These are phyloP conservation scores for Lasioglossum marginatum DNA, from an alignment of 2,888 invertebrate species.

Conservation along the genomic window DNA sequence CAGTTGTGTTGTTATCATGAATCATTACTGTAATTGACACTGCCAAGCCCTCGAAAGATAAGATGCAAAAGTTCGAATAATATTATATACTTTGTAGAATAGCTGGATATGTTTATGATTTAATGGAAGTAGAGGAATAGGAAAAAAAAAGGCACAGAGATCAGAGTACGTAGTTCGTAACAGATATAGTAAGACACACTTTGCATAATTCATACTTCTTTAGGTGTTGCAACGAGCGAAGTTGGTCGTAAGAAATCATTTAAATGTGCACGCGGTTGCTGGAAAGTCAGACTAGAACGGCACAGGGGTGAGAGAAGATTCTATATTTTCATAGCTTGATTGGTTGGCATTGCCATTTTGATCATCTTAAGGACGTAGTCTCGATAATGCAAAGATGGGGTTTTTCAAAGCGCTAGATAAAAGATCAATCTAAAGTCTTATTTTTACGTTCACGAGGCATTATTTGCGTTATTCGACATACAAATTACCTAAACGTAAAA, in stretches of 20 bases:
- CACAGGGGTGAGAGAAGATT: background rate
- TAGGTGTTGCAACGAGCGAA: conserved; percentile 6
- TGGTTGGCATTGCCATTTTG: background rate
- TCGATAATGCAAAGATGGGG: too few species aligned
- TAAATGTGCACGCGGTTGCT: background rate
- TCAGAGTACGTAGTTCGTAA: conserved; percentile 24
- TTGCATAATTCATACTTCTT: conserved; percentile 30
- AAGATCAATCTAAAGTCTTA: too few species aligned
- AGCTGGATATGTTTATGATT: conserved; percentile 37
- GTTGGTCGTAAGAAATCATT: conserved; percentile 32
- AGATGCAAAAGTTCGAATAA: conserved; percentile 27
- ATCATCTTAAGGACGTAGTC: background rate
- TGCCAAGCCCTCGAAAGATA: conserved; percentile 73
- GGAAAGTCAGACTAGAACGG: background rate
- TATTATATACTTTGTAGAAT: conserved; percentile 36
- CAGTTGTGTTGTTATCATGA: conserved; percentile 69
- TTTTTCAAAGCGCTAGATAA: too few species aligned
- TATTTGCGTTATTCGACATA: too few species aligned
- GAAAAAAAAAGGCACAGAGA: background rate
- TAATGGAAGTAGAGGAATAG: conserved; percentile 20
- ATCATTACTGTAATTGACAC: conserved; percentile 75
- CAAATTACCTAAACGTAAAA: too few species aligned
- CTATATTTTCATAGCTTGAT: background rate
- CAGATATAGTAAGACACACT: conserved; percentile 13
- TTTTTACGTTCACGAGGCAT: too few species aligned